Conservation (phyloP, 1,140 invertebrate species). For the Zaprionus inermis region DNA sequence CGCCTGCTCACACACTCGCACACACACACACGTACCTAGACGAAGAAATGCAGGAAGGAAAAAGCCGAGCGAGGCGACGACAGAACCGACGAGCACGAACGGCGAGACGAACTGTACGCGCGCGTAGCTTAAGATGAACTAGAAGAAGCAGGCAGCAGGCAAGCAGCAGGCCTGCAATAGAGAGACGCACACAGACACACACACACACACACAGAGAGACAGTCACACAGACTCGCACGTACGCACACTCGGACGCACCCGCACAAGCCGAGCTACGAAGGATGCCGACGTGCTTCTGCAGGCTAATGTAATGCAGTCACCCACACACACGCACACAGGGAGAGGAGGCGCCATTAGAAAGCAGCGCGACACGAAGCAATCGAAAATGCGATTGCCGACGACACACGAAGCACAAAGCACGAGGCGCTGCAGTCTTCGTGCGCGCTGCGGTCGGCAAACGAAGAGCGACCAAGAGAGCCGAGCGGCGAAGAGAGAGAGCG, state of each 20-base stretch:
- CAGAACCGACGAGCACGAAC: constrained; percentile 48
- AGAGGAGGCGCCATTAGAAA: constrained; percentile 77
- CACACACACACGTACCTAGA: constrained; percentile 50
- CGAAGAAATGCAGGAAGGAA: constrained; percentile 71
- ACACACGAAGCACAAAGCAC: constrained; percentile 1
- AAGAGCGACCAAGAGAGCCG: constrained; percentile 6
- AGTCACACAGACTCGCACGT: constrained; percentile 11
- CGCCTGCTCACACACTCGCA: constrained; percentile 69
- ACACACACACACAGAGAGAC: constrained; percentile 10
- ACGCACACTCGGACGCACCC: constrained; percentile 7
- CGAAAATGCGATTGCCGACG: constrained; percentile 43
- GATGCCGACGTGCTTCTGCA: constrained; percentile 49
- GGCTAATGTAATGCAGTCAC: constrained; percentile 75
- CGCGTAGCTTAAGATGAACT: constrained; percentile 83
- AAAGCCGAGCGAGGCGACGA: constrained; percentile 55
- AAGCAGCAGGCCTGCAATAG: constrained; percentile 52
- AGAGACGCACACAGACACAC: constrained; percentile 40
- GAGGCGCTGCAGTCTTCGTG: constrained; percentile 67
- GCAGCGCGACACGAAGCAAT: constrained; percentile 66
- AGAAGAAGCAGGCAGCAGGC: constrained; percentile 81
- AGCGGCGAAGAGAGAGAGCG: constrained; percentile 9
- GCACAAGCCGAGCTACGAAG: constrained; percentile 52
- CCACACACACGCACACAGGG: constrained; percentile 36
- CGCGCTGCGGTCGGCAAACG: constrained; percentile 19
- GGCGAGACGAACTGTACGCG: constrained; percentile 71